These are phyloP conservation scores for Axea sp. DNA, from an alignment of 2,888 invertebrate genomes.

Conservation along the genomic window DNA sequence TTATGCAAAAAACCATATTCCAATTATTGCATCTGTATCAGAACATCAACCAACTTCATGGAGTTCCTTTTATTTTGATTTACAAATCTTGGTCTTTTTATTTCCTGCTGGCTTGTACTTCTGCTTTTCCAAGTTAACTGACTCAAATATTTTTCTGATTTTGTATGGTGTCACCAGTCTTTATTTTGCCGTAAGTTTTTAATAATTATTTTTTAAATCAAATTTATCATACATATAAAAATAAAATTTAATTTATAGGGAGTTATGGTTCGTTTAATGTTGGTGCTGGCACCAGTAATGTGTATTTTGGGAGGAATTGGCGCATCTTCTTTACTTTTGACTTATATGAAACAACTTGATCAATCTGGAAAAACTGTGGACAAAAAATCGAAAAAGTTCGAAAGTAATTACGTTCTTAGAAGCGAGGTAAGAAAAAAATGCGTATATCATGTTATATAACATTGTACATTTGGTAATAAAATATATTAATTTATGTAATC, in stretches of 20 bases:
- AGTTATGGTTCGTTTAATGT: slow-evolving; percentile 99
- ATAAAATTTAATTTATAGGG: slow-evolving; percentile 82
- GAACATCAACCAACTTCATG: slow-evolving; percentile 99
- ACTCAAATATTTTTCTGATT: slow-evolving; percentile 98
- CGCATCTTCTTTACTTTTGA: slow-evolving; percentile 90
- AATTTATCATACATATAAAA: background rate
- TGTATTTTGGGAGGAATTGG: slow-evolving; percentile 98
- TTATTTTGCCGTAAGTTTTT: slow-evolving; percentile 94
- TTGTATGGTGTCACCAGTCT: slow-evolving; percentile 98
- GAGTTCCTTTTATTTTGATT: slow-evolving; percentile 99
- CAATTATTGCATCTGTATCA: slow-evolving; percentile 97
- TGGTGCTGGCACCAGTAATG: slow-evolving; percentile 98
- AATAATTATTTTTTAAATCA: background rate
- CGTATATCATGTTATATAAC: too few relatives aligned
- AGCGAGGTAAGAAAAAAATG: slow-evolving; percentile 86
- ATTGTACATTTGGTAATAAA: too few relatives aligned
- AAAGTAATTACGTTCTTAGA: slow-evolving; percentile 87
- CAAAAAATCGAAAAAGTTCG: slow-evolving; percentile 86
- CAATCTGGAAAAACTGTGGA: slow-evolving; percentile 82
- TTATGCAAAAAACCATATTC: slow-evolving; percentile 99
- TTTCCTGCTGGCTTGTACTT: slow-evolving; percentile 98
- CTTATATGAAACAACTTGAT: slow-evolving; percentile 92
- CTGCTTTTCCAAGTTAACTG: slow-evolving; percentile 95
- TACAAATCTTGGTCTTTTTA: slow-evolving; percentile 96
- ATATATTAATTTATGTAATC: too few relatives aligned